Evolutionary conservation across 64 coral and sea anemone genomes (phyloP).

Genomic region (Porites lutea): DNA sequence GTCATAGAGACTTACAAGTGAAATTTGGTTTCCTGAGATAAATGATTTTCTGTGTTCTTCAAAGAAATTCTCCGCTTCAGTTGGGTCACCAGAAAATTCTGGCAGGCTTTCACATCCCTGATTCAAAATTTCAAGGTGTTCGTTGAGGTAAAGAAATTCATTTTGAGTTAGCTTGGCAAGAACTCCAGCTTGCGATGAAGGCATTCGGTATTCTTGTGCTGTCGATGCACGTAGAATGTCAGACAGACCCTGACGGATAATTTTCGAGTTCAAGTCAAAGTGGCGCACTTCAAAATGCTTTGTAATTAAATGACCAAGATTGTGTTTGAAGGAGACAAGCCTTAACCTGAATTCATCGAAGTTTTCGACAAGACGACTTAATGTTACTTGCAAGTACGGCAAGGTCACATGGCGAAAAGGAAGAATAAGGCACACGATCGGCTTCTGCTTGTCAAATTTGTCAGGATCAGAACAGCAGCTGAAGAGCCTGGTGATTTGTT

Average conservation of each 20-base stretch:
- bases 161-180: constrained; percentile 18
- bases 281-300: background rate
- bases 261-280: constrained; percentile 41
- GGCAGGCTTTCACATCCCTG: constrained; percentile 72
- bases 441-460: constrained; percentile 78
- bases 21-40: constrained; percentile 78
- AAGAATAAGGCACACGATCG: constrained; percentile 69
- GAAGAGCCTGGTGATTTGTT: constrained; percentile 70
- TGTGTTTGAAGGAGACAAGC: constrained; percentile 30
- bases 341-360: constrained; percentile 60
- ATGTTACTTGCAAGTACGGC: constrained; percentile 49
- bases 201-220: constrained; percentile 53
- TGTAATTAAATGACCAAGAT: background rate
- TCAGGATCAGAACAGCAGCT: constrained; percentile 82
- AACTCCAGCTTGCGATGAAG: constrained; percentile 68
- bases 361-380: constrained; percentile 69
- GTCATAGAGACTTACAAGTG: constrained; percentile 70
- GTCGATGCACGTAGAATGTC: constrained; percentile 25
- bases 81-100: background rate
- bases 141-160: constrained; percentile 68
- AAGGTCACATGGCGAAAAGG: constrained; percentile 34
- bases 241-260: constrained; percentile 31
- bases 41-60: constrained; percentile 79
- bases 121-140: constrained; percentile 79
- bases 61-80: constrained; percentile 47